Conservation (phyloP, 1,140 invertebrate species). For the Pseudomyrmex pallidus region DNA sequence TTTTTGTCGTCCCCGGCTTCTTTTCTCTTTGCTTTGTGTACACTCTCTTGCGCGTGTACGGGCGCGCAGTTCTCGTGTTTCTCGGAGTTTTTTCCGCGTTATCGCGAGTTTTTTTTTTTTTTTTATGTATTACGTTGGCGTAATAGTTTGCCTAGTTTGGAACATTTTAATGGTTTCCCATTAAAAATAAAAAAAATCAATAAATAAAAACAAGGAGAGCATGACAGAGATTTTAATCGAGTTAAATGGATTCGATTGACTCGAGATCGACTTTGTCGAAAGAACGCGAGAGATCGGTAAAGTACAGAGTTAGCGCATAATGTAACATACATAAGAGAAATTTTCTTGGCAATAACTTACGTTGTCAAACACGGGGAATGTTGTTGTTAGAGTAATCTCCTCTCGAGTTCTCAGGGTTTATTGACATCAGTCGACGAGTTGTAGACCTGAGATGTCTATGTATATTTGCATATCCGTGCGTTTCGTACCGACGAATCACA, state of each 20-base stretch:
- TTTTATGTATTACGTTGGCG: background rate
- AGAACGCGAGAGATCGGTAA: background rate
- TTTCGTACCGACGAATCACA: conserved; percentile 23
- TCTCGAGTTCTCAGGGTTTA: conserved; percentile 46
- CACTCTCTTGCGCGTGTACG: background rate
- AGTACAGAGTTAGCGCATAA: background rate
- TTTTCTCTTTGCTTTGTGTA: background rate
- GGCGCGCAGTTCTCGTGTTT: background rate
- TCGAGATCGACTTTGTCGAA: background rate
- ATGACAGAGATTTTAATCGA: background rate
- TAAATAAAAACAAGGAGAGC: background rate
- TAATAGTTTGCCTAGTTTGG: background rate
- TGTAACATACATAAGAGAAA: conserved; percentile 35
- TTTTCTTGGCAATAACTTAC: conserved; percentile 49
- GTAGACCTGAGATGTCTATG: conserved; percentile 48
- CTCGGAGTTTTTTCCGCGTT: background rate
- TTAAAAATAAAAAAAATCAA: background rate
- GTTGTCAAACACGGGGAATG: conserved; percentile 40
- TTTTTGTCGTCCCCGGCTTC: conserved; percentile 4
- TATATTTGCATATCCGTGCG: conserved; percentile 51
- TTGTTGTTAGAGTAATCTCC: conserved; percentile 54
- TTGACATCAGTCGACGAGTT: conserved; percentile 49
- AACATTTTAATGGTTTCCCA: background rate
- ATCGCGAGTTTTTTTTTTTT: background rate
- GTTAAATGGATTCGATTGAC: background rate